Percentiles rank a stretch among this genome's conserved stretches.
Conservation (phyloP, 1,140 invertebrate species). For the Heliconius eleuchia region DNA sequence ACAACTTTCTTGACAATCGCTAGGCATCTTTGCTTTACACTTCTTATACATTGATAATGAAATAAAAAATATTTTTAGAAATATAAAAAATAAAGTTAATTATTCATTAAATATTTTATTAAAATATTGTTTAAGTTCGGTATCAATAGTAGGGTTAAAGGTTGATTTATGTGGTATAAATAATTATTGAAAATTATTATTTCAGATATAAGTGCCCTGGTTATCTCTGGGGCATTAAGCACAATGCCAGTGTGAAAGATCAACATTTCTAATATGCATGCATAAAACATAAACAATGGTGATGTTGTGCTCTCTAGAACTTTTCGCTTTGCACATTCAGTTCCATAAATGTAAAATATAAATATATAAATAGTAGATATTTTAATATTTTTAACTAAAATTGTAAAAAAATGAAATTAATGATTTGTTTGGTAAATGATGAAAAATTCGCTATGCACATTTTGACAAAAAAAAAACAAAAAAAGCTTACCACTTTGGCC, state of each 20-base stretch:
- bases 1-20: neutral
- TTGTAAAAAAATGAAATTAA: no score
- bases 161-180: neutral
- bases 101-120: neutral
- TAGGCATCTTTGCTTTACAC: neutral
- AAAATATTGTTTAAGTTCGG: neutral
- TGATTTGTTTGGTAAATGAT: neutral
- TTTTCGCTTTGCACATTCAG: neutral
- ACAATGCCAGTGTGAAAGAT: neutral
- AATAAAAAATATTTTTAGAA: no score
- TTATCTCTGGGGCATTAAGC: neutral
- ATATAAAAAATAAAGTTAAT: neutral
- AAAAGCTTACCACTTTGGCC: slow-evolving; percentile 91
- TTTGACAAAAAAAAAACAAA: neutral
- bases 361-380: neutral
- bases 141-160: neutral
- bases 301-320: neutral
- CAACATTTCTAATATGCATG: slow-evolving; percentile 10
- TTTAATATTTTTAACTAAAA: neutral
- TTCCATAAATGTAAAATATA: neutral
- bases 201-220: neutral
- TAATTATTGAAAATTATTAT: neutral
- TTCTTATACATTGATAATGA: neutral
- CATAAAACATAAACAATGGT: neutral
- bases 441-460: neutral